Evolutionary conservation across 2,888 invertebrate species (phyloP).

Genomic region (Glaucopsyche alexis): DNA sequence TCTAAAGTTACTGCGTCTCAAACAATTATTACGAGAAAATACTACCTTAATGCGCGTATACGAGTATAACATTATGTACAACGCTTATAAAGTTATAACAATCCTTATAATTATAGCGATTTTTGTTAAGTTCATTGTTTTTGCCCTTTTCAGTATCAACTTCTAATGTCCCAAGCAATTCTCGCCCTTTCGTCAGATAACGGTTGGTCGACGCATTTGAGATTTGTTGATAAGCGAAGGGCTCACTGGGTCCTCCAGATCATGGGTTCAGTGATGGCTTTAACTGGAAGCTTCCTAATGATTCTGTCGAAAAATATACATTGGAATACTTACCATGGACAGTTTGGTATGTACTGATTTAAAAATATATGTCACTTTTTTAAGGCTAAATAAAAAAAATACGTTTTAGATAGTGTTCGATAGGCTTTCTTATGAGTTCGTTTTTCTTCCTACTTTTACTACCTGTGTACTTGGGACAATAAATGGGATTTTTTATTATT

Average conservation of each 20-base stretch:
- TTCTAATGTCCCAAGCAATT: constrained; percentile 65
- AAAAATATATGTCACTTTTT: background rate
- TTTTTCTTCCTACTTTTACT: no score
- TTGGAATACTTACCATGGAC: constrained; percentile 59
- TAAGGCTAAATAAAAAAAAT: no score
- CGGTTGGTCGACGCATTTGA: constrained; percentile 58
- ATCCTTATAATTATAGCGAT: no score
- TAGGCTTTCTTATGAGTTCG: no score
- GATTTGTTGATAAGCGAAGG: constrained; percentile 55
- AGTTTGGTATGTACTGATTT: constrained; percentile 46
- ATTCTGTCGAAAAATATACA: constrained; percentile 47
- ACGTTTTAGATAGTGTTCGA: no score
- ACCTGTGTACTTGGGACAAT: no score
- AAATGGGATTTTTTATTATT: no score
- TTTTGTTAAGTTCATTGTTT: background rate
- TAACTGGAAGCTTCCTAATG: constrained; percentile 57
- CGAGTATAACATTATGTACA: no score
- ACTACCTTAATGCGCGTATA: no score
- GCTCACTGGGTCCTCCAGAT: constrained; percentile 62
- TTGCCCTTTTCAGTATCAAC: constrained; percentile 56
- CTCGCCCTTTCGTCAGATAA: constrained; percentile 56
- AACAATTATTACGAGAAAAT: no score
- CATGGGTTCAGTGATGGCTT: constrained; percentile 59
- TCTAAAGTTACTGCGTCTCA: no score
- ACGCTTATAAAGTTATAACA: no score